Evolutionary conservation across 2,888 invertebrate species (phyloP), one percentile per base, ranked within the genome.

Genomic region (Nemapogon koenigi): DNA sequence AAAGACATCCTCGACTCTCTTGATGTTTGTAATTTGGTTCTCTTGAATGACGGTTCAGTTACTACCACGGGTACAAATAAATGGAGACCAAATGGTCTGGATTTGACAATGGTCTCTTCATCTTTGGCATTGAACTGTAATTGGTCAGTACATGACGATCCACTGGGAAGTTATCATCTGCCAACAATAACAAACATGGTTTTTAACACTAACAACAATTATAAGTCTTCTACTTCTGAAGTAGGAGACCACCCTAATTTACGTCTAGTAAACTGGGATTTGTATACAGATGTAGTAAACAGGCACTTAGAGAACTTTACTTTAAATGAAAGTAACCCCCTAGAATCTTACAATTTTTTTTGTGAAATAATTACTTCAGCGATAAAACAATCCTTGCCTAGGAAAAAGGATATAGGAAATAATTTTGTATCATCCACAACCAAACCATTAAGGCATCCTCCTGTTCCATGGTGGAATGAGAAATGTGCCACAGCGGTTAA

Each of bases 401-500:
- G n/a, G n/a, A n/a, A n/a, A 22, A 7, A 7, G 22, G 6, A 22
- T 7, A 22, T 22, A 22, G 6, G 6, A 6, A 22, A 6, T 10
- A 22, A 22, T 10, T 10, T 7, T 10, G 6, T 22, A 6, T 7
- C 6, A 22, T 22, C 6, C 10, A 22, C 10, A 7, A 22, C 6
- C 10, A 22, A 10, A 22, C 6, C 6, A 22, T 10, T 22, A 22
- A 22, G 10, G 10, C 22, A 22, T 22, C 22, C 22, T 7, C 10
- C 22, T 22, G 22, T 22, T 22, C 22, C 22, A 7, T 22, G 22
- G 22, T 22, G 22, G 22, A 22, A 22, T 22, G 22, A 22, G 6
- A 22, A 22, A 22, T 22, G 22, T 22, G 6, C 22, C 6, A 10
- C 28, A n/a, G 41, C 39, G 10, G 45, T 45, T 4, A 13, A 22